A percentile compares a stretch with the other conserved stretches of the same genome.
Conservation (phyloP, 2,113 vertebrate genomes). For the Pseudonaja textilis region DNA sequence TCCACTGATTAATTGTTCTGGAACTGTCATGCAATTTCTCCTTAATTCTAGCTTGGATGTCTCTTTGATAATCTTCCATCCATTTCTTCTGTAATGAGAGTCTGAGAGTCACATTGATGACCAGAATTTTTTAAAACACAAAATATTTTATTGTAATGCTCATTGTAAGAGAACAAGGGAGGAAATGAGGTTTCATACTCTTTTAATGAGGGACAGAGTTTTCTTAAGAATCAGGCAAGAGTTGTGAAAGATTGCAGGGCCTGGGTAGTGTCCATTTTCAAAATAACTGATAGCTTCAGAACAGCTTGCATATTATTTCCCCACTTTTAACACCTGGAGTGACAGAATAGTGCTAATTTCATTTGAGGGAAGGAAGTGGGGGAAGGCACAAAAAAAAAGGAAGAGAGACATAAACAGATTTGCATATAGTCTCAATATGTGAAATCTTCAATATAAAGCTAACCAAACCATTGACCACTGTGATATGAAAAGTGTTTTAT, state of each 20-base stretch:
- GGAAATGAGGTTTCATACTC: conserved; percentile 77
- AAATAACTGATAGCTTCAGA: conserved; percentile 83
- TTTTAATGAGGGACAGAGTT: conserved; percentile 83
- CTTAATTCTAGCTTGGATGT: not conserved
- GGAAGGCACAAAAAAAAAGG: not conserved
- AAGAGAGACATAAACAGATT: conserved; percentile 51
- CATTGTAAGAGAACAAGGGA: conserved; percentile 73
- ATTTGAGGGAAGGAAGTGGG: conserved; percentile 67
- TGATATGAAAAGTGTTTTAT: conserved; percentile 49
- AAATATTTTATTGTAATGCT: conserved; percentile 71
- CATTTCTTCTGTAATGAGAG: conserved; percentile 33
- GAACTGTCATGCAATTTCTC: not conserved
- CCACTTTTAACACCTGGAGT: conserved; percentile 76
- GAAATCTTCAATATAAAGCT: conserved; percentile 68
- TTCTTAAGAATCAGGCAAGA: conserved; percentile 80
- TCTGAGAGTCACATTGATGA: conserved; percentile 71
- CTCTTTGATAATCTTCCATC: not conserved
- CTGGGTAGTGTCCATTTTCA: conserved; percentile 73
- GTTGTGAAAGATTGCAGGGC: conserved; percentile 79
- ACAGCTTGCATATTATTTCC: conserved; percentile 77
- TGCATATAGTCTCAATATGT: conserved; percentile 51
- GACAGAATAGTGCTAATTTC: conserved; percentile 84
- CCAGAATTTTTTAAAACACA: conserved; percentile 78
- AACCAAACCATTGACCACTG: conserved; percentile 61
- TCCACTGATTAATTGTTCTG: not conserved